Evolutionary conservation across 2,888 invertebrate genomes (phyloP), one percentile per base, ranked within the genome.

Genomic region (Malthinus flaveolus): DNA sequence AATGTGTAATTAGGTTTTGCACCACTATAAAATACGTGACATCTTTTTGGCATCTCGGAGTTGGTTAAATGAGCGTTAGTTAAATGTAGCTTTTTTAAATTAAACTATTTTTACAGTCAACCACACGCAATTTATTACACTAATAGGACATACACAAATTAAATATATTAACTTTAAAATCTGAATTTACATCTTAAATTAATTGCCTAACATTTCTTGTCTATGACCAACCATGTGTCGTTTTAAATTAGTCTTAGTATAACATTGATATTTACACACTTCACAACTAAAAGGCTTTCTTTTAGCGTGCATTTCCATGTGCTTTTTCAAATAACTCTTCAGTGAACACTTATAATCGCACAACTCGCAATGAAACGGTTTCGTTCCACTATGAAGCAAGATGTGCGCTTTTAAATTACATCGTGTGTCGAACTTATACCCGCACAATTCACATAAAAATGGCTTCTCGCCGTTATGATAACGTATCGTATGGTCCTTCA

Each of bases 371-470:
- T 35, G n/a, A 11, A 35, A 35, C 36, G 36, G 36, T 5, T 35
- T 35, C 36, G n/a, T 11, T 35, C 36, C 36, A 11, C 36, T 35
- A 11, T 35, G 36, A 2, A 35, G 3, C 5, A 35, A 35, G 3
- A 58, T 32, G 44, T 58, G 58, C 13, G 58, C 52, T 44, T 58
- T 58, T 6, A 58, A 37, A 48, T 53, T 52, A 6, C 49, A 58
- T 10, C 51, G 46, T 13, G 49, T 52, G 5, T 52, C 49, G 23
- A 58, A 58, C 7, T 52, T 53, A 33, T 49, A 42, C 11, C 53
- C 53, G 46, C 58, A 58, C 8, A 58, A 9, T 32, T 58, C 53
- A 37, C 58, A 58, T 6, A 31, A 33, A 36, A 58, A 58, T 23
- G 58, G 53, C 36, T 58, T 58, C 11, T 58, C 58, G 31, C 53